A percentile compares a stretch with the other conserved stretches of the same genome.
Conservation (phyloP, 2,797 vertebrate species). For the Eremophila alpestris region DNA sequence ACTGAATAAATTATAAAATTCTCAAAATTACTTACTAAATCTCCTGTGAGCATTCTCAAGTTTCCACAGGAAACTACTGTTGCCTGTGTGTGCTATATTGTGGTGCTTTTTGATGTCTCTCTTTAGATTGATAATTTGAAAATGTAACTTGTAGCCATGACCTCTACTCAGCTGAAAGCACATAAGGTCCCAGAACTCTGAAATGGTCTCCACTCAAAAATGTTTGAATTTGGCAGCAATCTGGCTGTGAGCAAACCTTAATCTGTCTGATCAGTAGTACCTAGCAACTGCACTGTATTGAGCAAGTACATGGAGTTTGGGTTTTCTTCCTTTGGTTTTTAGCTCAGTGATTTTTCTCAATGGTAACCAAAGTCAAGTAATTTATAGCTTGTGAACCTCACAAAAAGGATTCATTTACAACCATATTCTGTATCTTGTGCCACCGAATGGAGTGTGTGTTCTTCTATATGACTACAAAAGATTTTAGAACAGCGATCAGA, state of each 20-base stretch:
- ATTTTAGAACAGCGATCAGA: conserved; percentile 49
- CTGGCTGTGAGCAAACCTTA: conserved; percentile 19
- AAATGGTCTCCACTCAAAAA: neutral
- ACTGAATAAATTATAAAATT: neutral
- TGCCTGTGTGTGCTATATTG: neutral
- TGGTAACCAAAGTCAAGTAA: conserved; percentile 51
- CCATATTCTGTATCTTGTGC: conserved; percentile 51
- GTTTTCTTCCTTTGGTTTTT: conserved; percentile 6
- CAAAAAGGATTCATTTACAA: conserved; percentile 56
- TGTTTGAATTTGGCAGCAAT: neutral
- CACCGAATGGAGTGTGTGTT: conserved; percentile 67
- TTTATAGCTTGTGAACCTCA: conserved; percentile 66
- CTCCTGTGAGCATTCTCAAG: neutral
- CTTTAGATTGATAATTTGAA: neutral
- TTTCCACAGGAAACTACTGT: neutral
- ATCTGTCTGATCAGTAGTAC: conserved; percentile 12
- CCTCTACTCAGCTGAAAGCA: neutral
- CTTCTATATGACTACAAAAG: conserved; percentile 59
- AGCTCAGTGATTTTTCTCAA: conserved; percentile 66
- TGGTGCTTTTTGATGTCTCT: neutral
- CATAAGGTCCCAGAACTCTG: neutral
- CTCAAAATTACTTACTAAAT: neutral
- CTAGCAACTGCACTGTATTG: conserved; percentile 16
- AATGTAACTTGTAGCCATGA: neutral
- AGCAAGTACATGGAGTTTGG: conserved; percentile 7